phyloP scores from a whole-genome alignment of 1,140 invertebrate genomes.

The Brachionus calyciflorus region DNA sequence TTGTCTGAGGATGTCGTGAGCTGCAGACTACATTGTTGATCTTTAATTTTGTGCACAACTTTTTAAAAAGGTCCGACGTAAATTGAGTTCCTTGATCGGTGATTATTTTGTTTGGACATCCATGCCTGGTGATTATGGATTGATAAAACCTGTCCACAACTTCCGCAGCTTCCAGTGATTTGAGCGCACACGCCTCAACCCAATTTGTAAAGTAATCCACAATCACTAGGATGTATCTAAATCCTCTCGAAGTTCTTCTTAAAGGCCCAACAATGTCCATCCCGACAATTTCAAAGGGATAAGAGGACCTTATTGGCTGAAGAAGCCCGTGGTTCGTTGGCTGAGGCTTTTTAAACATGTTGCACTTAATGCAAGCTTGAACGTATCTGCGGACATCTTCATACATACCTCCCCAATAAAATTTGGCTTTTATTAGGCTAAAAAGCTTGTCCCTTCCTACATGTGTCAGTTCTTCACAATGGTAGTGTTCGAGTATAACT shows the following conservation, averaged over 20 bases:
- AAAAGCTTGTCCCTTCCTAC: not conserved
- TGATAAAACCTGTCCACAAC: slow-evolving; percentile 55
- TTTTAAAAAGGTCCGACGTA: not conserved
- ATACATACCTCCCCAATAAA: not conserved
- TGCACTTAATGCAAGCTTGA: slow-evolving; percentile 3
- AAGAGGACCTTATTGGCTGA: not conserved
- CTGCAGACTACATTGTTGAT: slow-evolving; percentile 48
- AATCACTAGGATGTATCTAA: slow-evolving; percentile 55
- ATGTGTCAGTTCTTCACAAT: not conserved
- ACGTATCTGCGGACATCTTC: not conserved
- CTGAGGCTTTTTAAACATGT: not conserved
- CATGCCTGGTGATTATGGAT: slow-evolving; percentile 51
- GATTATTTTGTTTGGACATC: slow-evolving; percentile 46
- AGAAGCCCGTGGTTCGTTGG: not conserved
- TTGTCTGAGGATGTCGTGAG: slow-evolving; percentile 50
- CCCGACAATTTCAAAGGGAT: slow-evolving; percentile 23
- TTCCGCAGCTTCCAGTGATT: slow-evolving; percentile 55
- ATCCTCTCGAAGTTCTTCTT: slow-evolving; percentile 47
- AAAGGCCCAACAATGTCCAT: slow-evolving; percentile 49
- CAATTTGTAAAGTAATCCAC: slow-evolving; percentile 59
- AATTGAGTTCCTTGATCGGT: slow-evolving; percentile 7
- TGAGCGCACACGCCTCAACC: slow-evolving; percentile 55
- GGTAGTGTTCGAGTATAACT: not conserved
- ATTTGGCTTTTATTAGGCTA: not conserved
- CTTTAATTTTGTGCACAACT: not conserved